These are phyloP conservation scores for Scaptomyza parva DNA, from an alignment of 2,888 invertebrate genomes.

Conservation along the genomic window DNA sequence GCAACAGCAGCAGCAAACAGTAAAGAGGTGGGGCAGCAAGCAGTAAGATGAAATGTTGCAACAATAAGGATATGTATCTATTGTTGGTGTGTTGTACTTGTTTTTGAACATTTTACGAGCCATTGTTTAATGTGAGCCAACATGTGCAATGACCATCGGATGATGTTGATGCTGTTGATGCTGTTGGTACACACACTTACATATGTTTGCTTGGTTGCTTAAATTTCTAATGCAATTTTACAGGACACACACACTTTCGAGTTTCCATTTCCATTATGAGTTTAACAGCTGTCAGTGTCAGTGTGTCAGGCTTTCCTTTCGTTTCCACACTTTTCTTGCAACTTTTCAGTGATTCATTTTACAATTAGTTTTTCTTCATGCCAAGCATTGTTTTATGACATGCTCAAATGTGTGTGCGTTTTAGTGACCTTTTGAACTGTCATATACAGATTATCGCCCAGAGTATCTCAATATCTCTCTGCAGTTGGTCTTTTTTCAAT, in stretches of 20 bases:
- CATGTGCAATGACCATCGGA: conserved; percentile 20
- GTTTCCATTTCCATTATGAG: conserved; percentile 36
- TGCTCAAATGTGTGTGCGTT: conserved; percentile 20
- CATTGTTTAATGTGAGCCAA: conserved; percentile 62
- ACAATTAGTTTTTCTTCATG: conserved; percentile 68
- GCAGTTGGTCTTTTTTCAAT: conserved; percentile 35
- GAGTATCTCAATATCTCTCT: conserved; percentile 46
- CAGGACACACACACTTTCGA: conserved; percentile 35
- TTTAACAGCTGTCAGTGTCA: conserved; percentile 48
- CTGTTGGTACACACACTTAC: conserved; percentile 26
- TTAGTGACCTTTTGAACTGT: conserved; percentile 35
- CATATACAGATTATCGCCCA: conserved; percentile 68
- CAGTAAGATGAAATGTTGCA: conserved; percentile 24
- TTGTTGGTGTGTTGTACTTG: conserved; percentile 13
- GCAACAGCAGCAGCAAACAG: conserved; percentile 12
- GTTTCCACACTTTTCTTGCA: conserved; percentile 32
- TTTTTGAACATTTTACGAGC: conserved; percentile 61
- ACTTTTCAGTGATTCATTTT: conserved; percentile 47
- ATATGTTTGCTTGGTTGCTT: neutral
- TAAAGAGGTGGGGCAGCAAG: conserved; percentile 23
- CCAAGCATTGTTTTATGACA: conserved; percentile 24
- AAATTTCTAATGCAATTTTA: conserved; percentile 68
- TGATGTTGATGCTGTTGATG: neutral
- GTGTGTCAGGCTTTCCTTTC: conserved; percentile 44
- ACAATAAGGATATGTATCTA: conserved; percentile 47